Percentiles rank a stretch among this genome's conserved stretches.
phyloP scores from a whole-genome alignment of 2,113 vertebrate species.

The Beaufortia kweichowensis region DNA sequence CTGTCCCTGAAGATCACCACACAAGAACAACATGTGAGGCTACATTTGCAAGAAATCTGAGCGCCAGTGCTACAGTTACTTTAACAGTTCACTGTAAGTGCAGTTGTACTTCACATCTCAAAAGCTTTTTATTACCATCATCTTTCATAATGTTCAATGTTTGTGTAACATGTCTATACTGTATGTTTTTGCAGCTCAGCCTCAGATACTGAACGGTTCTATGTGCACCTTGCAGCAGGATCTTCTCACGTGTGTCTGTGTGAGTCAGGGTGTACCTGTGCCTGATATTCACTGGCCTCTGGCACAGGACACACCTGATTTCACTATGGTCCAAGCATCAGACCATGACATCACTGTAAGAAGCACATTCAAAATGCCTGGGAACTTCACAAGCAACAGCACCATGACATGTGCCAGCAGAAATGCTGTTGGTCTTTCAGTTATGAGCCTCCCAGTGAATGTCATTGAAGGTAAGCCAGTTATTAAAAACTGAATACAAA shows the following conservation, averaged over 20 bases:
- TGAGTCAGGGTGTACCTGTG: conserved; percentile 22
- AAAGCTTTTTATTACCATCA: no score
- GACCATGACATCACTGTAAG: background rate
- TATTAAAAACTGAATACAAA: no score
- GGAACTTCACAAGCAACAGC: background rate
- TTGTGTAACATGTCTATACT: background rate
- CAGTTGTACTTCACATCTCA: background rate
- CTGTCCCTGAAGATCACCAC: conserved; percentile 17
- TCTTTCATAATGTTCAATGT: no score
- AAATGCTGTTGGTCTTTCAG: background rate
- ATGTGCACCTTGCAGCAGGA: background rate
- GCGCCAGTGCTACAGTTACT: background rate
- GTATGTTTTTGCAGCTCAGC: background rate
- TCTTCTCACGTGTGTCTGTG: conserved; percentile 18
- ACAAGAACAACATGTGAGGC: background rate
- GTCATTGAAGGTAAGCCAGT: background rate
- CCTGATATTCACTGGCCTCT: conserved; percentile 22
- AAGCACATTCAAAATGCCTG: background rate
- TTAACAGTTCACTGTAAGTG: background rate
- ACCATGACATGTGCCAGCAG: conserved; percentile 1
- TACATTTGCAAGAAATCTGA: conserved; percentile 6
- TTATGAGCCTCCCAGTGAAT: background rate
- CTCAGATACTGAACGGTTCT: conserved; percentile 18
- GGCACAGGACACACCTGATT: background rate
- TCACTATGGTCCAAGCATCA: background rate